These are phyloP conservation scores for Austrolebias charrua DNA, from an alignment of 2,797 vertebrate genomes.

Conservation along the genomic window DNA sequence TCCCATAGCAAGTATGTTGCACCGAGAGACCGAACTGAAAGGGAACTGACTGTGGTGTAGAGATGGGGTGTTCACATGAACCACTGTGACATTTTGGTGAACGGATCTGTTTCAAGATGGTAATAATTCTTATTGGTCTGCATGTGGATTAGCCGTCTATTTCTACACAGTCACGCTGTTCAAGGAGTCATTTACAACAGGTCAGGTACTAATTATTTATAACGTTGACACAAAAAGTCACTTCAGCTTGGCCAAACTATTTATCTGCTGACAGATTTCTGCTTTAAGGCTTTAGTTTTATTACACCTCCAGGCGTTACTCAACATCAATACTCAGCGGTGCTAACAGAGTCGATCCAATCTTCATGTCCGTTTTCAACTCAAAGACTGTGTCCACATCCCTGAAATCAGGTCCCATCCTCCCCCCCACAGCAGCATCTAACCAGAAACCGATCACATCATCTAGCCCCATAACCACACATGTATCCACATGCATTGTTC, in stretches of 20 bases:
- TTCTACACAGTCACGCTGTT: no score
- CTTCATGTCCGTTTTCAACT: conserved; percentile 4
- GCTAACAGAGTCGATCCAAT: conserved; percentile 10
- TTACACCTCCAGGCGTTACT: conserved; percentile 24
- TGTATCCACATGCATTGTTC: not conserved
- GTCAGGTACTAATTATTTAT: no score
- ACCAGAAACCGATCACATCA: conserved; percentile 69
- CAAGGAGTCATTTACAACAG: no score
- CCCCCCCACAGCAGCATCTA: conserved; percentile 58
- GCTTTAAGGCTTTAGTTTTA: conserved; percentile 1
- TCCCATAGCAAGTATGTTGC: no score
- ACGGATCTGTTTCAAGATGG: no score
- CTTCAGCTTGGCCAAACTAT: not conserved
- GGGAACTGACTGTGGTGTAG: no score
- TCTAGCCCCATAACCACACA: conserved; percentile 40
- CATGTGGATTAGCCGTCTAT: no score
- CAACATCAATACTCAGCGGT: conserved; percentile 19
- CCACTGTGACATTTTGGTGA: no score
- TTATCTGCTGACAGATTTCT: conserved; percentile 12
- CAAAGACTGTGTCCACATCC: conserved; percentile 10
- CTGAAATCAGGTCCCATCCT: conserved; percentile 16
- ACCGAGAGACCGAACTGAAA: no score
- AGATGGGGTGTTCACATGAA: no score
- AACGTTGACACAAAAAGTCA: no score
- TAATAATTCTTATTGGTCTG: no score